Evolutionary conservation across 2,888 invertebrate genomes (phyloP).

Genomic region (Chymomyza procnemis): DNA sequence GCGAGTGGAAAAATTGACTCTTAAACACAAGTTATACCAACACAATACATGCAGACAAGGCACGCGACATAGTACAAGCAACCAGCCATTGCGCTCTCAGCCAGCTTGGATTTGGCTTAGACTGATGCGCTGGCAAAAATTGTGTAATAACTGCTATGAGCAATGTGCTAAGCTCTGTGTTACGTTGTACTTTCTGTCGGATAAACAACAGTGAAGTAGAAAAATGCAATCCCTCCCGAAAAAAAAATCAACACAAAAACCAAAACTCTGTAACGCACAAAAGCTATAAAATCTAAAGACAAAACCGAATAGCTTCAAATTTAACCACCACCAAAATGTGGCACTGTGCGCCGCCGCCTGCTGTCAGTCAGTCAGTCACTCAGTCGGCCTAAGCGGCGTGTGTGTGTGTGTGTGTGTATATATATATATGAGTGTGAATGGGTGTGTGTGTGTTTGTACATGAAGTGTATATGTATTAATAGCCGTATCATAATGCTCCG

Average conservation of each 20-base stretch:
- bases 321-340: slow-evolving; percentile 66
- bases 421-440: slow-evolving; percentile 3
- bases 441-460: slow-evolving; percentile 11
- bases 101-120: slow-evolving; percentile 33
- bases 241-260: too few species aligned
- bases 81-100: slow-evolving; percentile 15
- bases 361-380: too few species aligned
- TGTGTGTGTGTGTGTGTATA: slow-evolving; percentile 13
- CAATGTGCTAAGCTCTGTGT: slow-evolving; percentile 68
- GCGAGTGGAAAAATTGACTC: slow-evolving; percentile 68
- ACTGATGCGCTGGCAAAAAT: slow-evolving; percentile 65
- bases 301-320: slow-evolving; percentile 63
- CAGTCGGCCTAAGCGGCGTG: slow-evolving; percentile 2
- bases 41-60: neutral
- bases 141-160: slow-evolving; percentile 65
- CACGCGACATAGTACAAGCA: slow-evolving; percentile 36
- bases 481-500: slow-evolving; percentile 59
- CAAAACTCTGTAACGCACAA: slow-evolving; percentile 51
- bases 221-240: too few species aligned
- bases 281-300: slow-evolving; percentile 71
- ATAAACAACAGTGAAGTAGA: neutral
- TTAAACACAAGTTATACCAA: slow-evolving; percentile 52
- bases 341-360: slow-evolving; percentile 12
- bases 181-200: neutral
- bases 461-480: slow-evolving; percentile 50